Percentiles rank a stretch among this genome's conserved stretches.
Evolutionary conservation across 2,113 vertebrate species (phyloP).

Genomic region (Solea senegalensis): DNA sequence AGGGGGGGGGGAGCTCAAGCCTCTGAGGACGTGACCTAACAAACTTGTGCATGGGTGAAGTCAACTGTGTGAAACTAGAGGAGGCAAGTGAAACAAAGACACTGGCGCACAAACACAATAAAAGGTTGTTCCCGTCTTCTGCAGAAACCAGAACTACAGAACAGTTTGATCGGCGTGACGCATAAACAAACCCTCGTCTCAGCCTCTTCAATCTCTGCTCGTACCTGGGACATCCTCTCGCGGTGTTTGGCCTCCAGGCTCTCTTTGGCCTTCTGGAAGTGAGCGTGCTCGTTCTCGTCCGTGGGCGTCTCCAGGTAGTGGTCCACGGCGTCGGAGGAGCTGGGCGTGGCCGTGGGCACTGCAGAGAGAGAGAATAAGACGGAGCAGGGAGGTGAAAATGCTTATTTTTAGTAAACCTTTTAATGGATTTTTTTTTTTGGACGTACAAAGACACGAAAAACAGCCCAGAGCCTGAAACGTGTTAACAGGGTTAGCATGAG

Average conservation of each 20-base stretch:
- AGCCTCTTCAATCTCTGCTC: neutral
- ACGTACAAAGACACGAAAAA: conserved; percentile 19
- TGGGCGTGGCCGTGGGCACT: conserved; percentile 95
- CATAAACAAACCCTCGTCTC: conserved; percentile 35
- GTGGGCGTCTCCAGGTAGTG: conserved; percentile 95
- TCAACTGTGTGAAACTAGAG: conserved; percentile 9
- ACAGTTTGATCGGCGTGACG: conserved; percentile 4
- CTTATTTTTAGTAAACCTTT: no score
- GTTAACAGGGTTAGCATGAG: conserved; percentile 52
- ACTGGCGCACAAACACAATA: neutral
- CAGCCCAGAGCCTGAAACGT: conserved; percentile 2
- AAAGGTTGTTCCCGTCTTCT: neutral
- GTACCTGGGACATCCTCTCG: conserved; percentile 96
- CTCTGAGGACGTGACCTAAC: neutral
- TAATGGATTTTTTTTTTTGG: conserved; percentile 3
- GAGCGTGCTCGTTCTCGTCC: conserved; percentile 95
- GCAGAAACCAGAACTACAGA: no score
- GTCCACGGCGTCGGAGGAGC: conserved; percentile 93
- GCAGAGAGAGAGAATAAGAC: neutral
- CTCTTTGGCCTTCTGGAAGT: conserved; percentile 98
- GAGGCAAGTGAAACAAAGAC: neutral
- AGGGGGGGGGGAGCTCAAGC: neutral
- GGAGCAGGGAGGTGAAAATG: neutral
- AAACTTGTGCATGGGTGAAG: conserved; percentile 14
- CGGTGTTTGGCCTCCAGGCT: conserved; percentile 96